Conservation (phyloP, 1,140 invertebrate genomes). For the Microplitis demolitor region DNA sequence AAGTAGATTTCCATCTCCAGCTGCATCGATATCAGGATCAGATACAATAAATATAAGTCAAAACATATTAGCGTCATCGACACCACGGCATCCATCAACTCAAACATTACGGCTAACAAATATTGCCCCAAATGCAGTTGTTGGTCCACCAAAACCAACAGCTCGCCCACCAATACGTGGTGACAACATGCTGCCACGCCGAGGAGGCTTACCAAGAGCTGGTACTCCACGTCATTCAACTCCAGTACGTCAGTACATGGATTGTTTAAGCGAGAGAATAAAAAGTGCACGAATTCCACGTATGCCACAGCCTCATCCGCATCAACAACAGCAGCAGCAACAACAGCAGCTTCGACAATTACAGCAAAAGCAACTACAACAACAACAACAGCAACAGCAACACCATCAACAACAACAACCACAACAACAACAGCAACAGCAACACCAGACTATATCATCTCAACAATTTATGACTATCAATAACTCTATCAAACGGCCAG, state of each 20-base stretch:
- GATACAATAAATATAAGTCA: neutral
- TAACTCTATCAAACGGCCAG: neutral
- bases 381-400: constrained; percentile 1
- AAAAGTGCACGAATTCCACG: constrained; percentile 35
- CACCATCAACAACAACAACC: neutral
- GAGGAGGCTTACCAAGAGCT: neutral
- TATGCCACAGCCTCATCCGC: too few relatives aligned
- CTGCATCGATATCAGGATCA: too few relatives aligned
- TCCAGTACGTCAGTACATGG: constrained; percentile 37
- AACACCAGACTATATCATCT: too few relatives aligned
- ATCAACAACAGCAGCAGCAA: neutral
- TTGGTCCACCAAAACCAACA: constrained; percentile 21
- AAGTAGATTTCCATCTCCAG: neutral
- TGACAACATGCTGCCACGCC: constrained; percentile 19
- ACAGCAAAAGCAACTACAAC: too few relatives aligned
- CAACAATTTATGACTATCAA: too few relatives aligned
- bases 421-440: neutral
- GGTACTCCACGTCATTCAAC: constrained; percentile 16
- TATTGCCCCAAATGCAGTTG: neutral
- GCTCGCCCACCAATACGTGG: constrained; percentile 27
- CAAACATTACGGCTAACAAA: constrained; percentile 1
- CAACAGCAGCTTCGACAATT: too few relatives aligned
- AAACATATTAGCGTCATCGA: neutral
- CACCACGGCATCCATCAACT: neutral
- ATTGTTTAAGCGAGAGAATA: constrained; percentile 47